Base-by-base conservation (phyloP, 2,797 vertebrate genomes). In the Vespertilio murinus region DNA sequence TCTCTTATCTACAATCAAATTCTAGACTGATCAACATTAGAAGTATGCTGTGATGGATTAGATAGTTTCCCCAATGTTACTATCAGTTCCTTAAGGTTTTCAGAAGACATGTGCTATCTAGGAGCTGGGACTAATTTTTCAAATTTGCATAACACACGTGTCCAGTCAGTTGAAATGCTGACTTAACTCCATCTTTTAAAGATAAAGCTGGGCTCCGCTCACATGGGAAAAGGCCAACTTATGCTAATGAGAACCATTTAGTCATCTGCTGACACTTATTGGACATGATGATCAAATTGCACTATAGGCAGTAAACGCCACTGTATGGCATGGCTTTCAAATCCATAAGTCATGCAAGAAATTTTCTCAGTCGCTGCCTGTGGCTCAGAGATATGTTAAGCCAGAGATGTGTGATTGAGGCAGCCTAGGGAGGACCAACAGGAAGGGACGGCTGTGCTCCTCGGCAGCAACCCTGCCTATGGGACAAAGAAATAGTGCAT, bases 171-270 rank as follows among this genome's bases (percentile, higher is more conserved):
- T 95, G 74, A 96, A 86, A 56, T 97, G 70, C 77, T 78, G 67
- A 16, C 78, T 89, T 94, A 94, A 65, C 4, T 82, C 47, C 70
- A 18, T 78, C 88, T 9, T 94, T 83, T 90, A 94, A 84, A 94
- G 88, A 71, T 8, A 45, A 75, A 75, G 67, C n/a, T 61, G 94
- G 38, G 30, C 88, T 88, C 71, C 87, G 65, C 20, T 49, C 61
- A 95, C 93, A 95, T 56, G 47, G 3, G 56, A 86, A 97, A 95
- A 95, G 84, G 11, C 84, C 35, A 20, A 73, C 35, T 93, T 96
- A 89, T 94, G 91, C 86, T 97, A 92, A 96, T 94, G 75, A 95
- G 95, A 92, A 78, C 17, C 70, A 92, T 52, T 94, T 87, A 95
- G 90, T 96, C 86, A 94, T 79, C 47, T 77, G n/a, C 56, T 96